Conservation (phyloP, 2,888 invertebrate genomes). For the Pollenia labialis region DNA sequence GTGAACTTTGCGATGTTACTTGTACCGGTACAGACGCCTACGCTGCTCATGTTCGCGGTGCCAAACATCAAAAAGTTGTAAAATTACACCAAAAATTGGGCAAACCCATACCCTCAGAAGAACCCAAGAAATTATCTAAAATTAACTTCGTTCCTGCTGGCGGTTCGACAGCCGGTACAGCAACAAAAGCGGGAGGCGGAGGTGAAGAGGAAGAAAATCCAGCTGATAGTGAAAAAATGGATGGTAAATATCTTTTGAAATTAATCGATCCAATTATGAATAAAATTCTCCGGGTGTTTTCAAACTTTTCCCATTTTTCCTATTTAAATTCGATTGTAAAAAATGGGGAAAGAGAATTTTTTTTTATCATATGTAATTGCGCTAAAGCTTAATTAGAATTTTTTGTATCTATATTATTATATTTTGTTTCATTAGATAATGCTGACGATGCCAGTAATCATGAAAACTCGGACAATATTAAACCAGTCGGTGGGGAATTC, state of each 20-base stretch:
- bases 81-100: conserved; percentile 98
- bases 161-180: conserved; percentile 77
- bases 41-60: conserved; percentile 98
- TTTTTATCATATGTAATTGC: no score
- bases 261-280: no score
- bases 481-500: conserved; percentile 97
- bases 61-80: conserved; percentile 99
- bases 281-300: no score
- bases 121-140: conserved; percentile 92
- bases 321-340: no score
- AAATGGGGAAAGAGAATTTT: no score
- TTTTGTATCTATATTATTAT: neutral
- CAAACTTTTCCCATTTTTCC: no score
- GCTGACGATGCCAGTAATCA: conserved; percentile 77
- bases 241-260: conserved; percentile 51
- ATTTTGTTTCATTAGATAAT: conserved; percentile 50
- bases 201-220: conserved; percentile 64
- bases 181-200: conserved; percentile 75
- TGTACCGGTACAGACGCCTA: conserved; percentile 99
- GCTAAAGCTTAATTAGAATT: no score
- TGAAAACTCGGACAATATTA: conserved; percentile 90
- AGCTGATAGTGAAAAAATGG: conserved; percentile 67
- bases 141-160: conserved; percentile 84
- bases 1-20: conserved; percentile 99
- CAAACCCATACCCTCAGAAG: conserved; percentile 98